Evolutionary conservation across 2,113 vertebrate species (phyloP).

Genomic region (Carollia perspicillata): DNA sequence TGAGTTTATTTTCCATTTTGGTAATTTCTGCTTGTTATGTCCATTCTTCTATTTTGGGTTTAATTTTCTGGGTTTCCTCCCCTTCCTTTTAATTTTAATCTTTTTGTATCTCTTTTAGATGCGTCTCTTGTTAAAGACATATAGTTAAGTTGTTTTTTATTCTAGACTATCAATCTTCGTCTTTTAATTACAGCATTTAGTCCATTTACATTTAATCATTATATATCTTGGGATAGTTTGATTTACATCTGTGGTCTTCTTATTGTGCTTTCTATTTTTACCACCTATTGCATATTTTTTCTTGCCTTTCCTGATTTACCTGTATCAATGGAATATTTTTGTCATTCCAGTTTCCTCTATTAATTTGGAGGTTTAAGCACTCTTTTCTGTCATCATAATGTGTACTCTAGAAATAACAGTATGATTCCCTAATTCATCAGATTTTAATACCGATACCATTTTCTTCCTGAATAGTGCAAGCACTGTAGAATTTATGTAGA

Average conservation of each 20-base stretch:
- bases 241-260: not conserved
- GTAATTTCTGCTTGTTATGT: slow-evolving; percentile 10
- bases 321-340: not conserved
- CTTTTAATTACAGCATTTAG: not conserved
- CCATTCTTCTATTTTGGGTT: not conserved
- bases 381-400: not conserved
- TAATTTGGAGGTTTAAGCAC: not conserved
- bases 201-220: slow-evolving; percentile 25
- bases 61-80: not conserved
- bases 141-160: not conserved
- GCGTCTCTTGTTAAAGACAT: slow-evolving; percentile 31
- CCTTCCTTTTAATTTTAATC: slow-evolving; percentile 22
- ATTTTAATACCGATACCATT: slow-evolving; percentile 2
- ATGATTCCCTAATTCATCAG: not conserved
- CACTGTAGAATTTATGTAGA: not conserved
- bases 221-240: not conserved
- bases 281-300: not conserved
- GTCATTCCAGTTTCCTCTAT: not conserved
- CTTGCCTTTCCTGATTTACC: not conserved
- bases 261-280: not conserved
- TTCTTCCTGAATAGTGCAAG: not conserved
- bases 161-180: not conserved
- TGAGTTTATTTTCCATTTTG: slow-evolving; percentile 10
- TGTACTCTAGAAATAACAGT: slow-evolving; percentile 20
- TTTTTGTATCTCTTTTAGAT: not conserved